Evolutionary conservation across 2,888 invertebrate species (phyloP).

Genomic region (Euclidia mi): DNA sequence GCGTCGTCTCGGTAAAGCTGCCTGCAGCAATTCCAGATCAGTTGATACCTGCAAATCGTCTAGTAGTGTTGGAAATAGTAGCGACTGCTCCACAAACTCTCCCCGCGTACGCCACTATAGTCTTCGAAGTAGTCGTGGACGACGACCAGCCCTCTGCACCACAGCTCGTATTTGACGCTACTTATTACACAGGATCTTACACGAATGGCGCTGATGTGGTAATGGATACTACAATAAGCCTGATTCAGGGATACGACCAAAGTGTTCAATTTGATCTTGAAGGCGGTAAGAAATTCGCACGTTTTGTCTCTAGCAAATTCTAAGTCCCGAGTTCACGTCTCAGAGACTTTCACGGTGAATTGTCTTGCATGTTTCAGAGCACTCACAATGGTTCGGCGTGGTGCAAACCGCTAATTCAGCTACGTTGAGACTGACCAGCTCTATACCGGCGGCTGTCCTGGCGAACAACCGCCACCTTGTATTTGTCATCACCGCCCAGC

Average conservation of each 20-base stretch:
- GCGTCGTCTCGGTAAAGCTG: conserved; percentile 34
- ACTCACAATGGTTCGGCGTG: conserved; percentile 22
- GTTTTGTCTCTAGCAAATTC: neutral
- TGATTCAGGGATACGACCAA: conserved; percentile 53
- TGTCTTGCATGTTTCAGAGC: conserved; percentile 19
- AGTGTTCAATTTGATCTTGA: conserved; percentile 52
- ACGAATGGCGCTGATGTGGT: conserved; percentile 40
- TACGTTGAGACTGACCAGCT: neutral
- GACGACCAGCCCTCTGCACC: conserved; percentile 4
- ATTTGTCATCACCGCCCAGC: conserved; percentile 44
- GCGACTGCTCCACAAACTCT: conserved; percentile 42
- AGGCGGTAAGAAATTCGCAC: conserved; percentile 50
- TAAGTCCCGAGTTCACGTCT: too few species aligned
- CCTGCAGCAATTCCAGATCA: conserved; percentile 45
- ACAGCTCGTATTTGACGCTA: conserved; percentile 37
- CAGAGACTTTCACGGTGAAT: too few species aligned
- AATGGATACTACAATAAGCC: conserved; percentile 46
- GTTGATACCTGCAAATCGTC: conserved; percentile 35
- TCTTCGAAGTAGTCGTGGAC: conserved; percentile 39
- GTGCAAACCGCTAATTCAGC: neutral
- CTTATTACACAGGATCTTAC: conserved; percentile 60
- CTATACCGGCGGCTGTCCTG: conserved; percentile 35
- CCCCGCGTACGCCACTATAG: conserved; percentile 44
- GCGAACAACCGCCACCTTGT: conserved; percentile 47
- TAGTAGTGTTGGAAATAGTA: conserved; percentile 47